These are phyloP conservation scores for Laothoe populi DNA, from an alignment of 2,888 invertebrate genomes.

Conservation along the genomic window DNA sequence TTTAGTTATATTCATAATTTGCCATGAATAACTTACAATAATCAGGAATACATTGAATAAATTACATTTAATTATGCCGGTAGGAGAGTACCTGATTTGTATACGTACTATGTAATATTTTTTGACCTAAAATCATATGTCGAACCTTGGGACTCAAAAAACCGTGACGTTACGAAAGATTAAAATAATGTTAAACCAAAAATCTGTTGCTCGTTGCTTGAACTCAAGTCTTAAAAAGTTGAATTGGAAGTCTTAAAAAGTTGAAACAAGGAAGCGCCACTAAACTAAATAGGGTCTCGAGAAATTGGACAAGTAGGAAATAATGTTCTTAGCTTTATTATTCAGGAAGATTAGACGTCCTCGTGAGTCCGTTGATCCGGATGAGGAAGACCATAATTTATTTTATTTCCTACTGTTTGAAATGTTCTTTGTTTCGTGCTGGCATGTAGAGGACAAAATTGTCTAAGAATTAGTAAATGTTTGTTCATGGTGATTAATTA, in stretches of 20 bases:
- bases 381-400: conserved; percentile 58
- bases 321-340: conserved; percentile 36
- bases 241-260: neutral
- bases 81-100: no score
- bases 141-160: no score
- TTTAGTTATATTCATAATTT: neutral
- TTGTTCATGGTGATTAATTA: conserved; percentile 2
- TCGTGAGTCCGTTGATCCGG: conserved; percentile 52
- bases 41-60: neutral
- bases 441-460: conserved; percentile 14
- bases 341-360: conserved; percentile 60
- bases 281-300: conserved; percentile 10
- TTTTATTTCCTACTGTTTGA: conserved; percentile 57
- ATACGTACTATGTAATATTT: no score
- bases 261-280: neutral
- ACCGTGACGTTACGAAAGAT: no score
- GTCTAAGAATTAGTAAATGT: neutral
- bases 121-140: no score
- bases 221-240: neutral
- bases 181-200: no score
- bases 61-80: neutral
- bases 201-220: no score
- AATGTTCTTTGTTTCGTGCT: conserved; percentile 44
- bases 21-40: no score
- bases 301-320: conserved; percentile 44